Evolutionary conservation across 23 tunicate species (phyloP), one percentile per base, ranked within the genome.

Genomic region (Botrylloides violaceus): DNA sequence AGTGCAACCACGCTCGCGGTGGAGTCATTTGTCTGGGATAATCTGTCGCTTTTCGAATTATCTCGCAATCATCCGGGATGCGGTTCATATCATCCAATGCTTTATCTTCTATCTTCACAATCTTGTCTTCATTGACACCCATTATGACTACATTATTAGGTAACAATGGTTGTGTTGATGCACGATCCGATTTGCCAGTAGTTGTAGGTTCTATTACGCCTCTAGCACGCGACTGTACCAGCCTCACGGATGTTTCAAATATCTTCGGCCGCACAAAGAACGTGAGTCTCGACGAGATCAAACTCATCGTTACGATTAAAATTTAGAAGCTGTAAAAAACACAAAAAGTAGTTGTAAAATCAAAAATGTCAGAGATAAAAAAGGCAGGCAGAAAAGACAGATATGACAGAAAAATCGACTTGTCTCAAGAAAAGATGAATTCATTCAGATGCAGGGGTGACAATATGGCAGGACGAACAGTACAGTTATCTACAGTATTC

Each of bases 1-100:
- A 43, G 49, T 90, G 87, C 30, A 77, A 61, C 84, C 81, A 83
- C 2, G 70, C 79, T 36, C 32, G 61, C 12, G 77, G 70, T 19
- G 90, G 70, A 3, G 1, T 68, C 5, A 39, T 31, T 9, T 68
- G 58, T 19, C 12, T 24, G 9, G 58, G 58, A 68, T 43, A 68
- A 25, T 68, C 57, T 35, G 36, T 37, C 28, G 37, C 58, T 38
- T 38, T 39, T 68, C 74, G 58, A 37, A 37, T 56, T 22, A 68
- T 19, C n/a, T 18, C 29, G 28, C 74, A 68, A 9, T 68, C 58
- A 24, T 43, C 58, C 9, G 58, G 24, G 28, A 36, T 25, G 4
- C 12, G 12, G 26, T 22, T 64, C 19, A 43, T 4, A 19, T 35
- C 1, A 20, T 19, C 27, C 22, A 20, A 18, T 7, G 53, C 15